Base-by-base conservation (phyloP, 2,797 vertebrate species). In the Coreius guichenoti region DNA sequence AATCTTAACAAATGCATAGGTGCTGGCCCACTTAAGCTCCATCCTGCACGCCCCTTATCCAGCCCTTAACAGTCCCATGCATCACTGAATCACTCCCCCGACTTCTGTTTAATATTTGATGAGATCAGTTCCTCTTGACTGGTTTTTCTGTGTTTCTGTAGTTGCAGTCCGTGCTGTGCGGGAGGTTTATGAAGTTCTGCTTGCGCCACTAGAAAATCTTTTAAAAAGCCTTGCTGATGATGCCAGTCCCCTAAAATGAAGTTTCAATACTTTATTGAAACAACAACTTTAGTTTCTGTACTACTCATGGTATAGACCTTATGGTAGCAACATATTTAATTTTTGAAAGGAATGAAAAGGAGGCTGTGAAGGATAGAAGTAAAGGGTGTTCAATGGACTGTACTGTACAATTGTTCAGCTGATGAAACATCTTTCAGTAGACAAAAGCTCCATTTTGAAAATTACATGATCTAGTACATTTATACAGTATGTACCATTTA, bases 41-140 rank as follows among this genome's bases (percentile, higher is more conserved):
- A 63, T 74, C 78, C 80, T 26, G 8, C 29, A 61, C 76, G 43
- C 82, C 88, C 43, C 88, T 90, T 86, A 86, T 89, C 43, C 70
- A 72, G 84, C 70, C 88, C 87, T 82, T 69, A 78, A 87, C 87
- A 92, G 86, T 91, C 91, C 86, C 91, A 72, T 74, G 87, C 83
- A 82, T 89, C 76, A 87, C 88, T 92, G 91, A 89, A 87, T 89
- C 87, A 86, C 91, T 90, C 90, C 89, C 86, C 89, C 81, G 89
- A 93, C 91, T 70, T 92, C 91, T 88, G 92, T 94, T 96, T 92
- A 95, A 96, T 95, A 95, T 95, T 95, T 96, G 92, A 96, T 96
- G 91, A 95, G 90, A 95, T 96, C 95, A 95, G 87, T 95, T 95
- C 95, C 94, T 94, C 94, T 91, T 90, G 45, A 86, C 90, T 95